phyloP scores from a whole-genome alignment of 1,140 invertebrate species.

The Anoplolepis gracilipes region DNA sequence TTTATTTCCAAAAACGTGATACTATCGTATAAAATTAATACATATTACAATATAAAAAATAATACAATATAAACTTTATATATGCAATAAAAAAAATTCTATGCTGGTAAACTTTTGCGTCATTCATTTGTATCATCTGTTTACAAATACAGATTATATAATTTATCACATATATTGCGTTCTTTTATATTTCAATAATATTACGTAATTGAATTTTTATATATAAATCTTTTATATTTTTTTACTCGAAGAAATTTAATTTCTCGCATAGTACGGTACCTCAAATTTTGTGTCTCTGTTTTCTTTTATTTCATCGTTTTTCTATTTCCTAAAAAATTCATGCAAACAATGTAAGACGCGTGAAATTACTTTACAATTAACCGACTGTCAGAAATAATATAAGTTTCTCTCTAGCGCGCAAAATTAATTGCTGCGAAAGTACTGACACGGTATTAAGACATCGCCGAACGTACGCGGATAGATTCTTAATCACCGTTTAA shows the following conservation, averaged over 20 bases:
- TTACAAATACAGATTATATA: background rate
- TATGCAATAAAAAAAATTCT: background rate
- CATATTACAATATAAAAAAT: background rate
- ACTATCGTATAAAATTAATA: slow-evolving; percentile 31
- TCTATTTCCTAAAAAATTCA: background rate
- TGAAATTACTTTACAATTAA: background rate
- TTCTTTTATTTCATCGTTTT: background rate
- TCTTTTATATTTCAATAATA: too few species aligned
- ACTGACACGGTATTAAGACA: slow-evolving; percentile 23
- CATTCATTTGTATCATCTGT: too few species aligned
- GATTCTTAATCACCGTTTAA: slow-evolving; percentile 18
- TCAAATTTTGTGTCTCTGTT: background rate
- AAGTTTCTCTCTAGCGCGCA: background rate
- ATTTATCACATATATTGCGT: too few species aligned
- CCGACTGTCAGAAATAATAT: background rate
- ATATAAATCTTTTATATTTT: background rate
- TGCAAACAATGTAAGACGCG: background rate
- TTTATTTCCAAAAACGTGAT: slow-evolving; percentile 20
- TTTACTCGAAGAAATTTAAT: background rate
- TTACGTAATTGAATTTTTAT: background rate
- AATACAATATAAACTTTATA: background rate
- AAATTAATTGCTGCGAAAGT: slow-evolving; percentile 28
- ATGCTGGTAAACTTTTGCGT: background rate
- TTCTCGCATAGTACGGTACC: background rate
- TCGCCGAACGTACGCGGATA: background rate